Conservation (phyloP, 2,113 vertebrate genomes). For the Hoplias malabaricus region DNA sequence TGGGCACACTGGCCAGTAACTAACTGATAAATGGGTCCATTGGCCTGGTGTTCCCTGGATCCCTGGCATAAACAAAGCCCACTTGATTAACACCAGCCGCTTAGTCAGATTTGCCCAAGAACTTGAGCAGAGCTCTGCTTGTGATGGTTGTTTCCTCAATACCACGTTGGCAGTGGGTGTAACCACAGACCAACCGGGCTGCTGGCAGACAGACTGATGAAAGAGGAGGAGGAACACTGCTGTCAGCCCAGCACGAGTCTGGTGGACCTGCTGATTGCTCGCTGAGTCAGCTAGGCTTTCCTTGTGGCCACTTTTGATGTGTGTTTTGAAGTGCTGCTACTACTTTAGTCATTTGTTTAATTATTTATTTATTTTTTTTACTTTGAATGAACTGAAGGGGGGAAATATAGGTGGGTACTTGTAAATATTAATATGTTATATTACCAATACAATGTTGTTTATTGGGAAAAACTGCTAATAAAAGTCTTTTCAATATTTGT, state of each 20-base stretch:
- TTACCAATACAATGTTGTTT: no score
- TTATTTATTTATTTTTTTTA: background rate
- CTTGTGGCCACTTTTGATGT: background rate
- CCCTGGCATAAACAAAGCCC: background rate
- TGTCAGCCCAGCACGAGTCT: background rate
- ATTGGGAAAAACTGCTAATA: no score
- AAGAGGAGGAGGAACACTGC: background rate
- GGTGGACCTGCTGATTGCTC: background rate
- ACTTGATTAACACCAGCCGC: background rate
- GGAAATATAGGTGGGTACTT: no score
- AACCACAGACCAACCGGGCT: background rate
- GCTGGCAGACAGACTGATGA: background rate
- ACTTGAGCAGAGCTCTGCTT: background rate
- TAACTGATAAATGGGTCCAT: no score
- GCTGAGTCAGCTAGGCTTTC: background rate
- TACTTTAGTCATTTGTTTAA: background rate
- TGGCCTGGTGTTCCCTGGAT: background rate
- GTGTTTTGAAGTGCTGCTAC: no score
- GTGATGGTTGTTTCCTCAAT: constrained; percentile 1
- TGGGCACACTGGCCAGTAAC: background rate
- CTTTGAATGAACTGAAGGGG: background rate
- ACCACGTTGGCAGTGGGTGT: background rate
- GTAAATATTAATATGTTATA: no score
- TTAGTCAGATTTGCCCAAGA: background rate
- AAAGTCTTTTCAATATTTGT: no score